Conservation (phyloP, 2,888 invertebrate genomes). For the Callyntrura sp. region DNA sequence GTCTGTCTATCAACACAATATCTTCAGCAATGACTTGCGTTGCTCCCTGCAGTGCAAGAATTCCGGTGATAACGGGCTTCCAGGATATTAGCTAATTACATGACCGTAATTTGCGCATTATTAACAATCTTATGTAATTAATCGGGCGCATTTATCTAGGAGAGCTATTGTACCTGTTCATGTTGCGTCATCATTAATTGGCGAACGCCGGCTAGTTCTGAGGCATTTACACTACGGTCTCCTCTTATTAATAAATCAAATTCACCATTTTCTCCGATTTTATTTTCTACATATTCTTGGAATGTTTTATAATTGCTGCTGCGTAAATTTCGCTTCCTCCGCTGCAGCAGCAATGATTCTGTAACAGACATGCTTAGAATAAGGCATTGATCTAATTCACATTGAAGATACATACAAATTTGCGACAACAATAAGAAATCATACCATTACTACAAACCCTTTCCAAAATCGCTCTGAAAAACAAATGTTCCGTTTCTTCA, state of each 20-base stretch:
- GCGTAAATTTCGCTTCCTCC: constrained; percentile 50
- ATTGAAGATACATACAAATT: constrained; percentile 52
- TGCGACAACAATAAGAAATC: constrained; percentile 83
- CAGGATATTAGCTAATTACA: constrained; percentile 64
- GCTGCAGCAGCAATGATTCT: constrained; percentile 52
- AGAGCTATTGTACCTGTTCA: constrained; percentile 12
- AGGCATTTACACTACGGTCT: not conserved
- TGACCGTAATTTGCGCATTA: not conserved
- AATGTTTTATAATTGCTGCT: constrained; percentile 64
- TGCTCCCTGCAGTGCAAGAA: constrained; percentile 86
- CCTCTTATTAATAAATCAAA: constrained; percentile 29
- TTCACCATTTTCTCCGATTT: constrained; percentile 66
- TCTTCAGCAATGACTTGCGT: constrained; percentile 88
- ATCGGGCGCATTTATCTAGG: not conserved
- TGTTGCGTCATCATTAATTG: not conserved
- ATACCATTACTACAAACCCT: constrained; percentile 88
- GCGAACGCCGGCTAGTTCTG: not conserved
- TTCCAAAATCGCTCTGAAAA: constrained; percentile 88
- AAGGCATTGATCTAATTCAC: constrained; percentile 21
- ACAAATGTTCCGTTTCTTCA: constrained; percentile 86
- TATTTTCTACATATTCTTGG: constrained; percentile 76
- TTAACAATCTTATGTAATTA: not conserved
- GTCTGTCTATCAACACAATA: constrained; percentile 86
- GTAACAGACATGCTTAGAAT: constrained; percentile 41
- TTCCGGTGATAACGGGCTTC: constrained; percentile 84